These are phyloP conservation scores for Megathymus violae DNA, from an alignment of 1,140 invertebrate genomes.

Conservation along the genomic window DNA sequence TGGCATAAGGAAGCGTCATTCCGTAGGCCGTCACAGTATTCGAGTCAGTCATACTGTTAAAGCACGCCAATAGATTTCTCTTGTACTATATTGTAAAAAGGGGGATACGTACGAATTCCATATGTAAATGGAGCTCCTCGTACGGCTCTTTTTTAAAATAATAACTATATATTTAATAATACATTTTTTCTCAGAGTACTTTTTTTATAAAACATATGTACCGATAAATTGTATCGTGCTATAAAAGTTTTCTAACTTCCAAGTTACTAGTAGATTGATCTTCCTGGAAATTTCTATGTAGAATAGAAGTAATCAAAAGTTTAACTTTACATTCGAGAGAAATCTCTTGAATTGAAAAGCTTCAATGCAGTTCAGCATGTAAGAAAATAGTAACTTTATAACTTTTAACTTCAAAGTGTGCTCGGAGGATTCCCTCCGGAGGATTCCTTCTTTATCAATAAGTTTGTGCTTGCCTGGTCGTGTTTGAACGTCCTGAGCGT, in stretches of 20 bases:
- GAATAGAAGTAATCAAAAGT: slow-evolving; percentile 24
- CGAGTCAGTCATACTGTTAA: too few species aligned
- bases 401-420: slow-evolving; percentile 32
- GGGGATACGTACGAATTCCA: too few species aligned
- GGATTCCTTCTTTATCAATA: slow-evolving; percentile 32
- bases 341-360: slow-evolving; percentile 30
- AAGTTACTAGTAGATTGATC: not conserved
- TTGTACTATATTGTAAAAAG: too few species aligned
- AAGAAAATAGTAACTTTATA: slow-evolving; percentile 32
- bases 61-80: too few species aligned
- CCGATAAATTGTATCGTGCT: too few species aligned
- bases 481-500: slow-evolving; percentile 7
- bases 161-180: too few species aligned
- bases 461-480: slow-evolving; percentile 13
- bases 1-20: too few species aligned
- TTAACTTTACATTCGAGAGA: slow-evolving; percentile 17
- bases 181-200: too few species aligned
- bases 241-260: not conserved
- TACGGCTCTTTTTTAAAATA: too few species aligned
- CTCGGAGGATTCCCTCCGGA: slow-evolving; percentile 23
- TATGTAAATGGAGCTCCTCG: too few species aligned
- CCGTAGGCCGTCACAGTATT: too few species aligned
- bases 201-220: too few species aligned
- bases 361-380: slow-evolving; percentile 27
- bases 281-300: slow-evolving; percentile 1